Evolutionary conservation across 2,888 invertebrate genomes (phyloP), one percentile per base, ranked within the genome.

Genomic region (Xestia rhomboidea): DNA sequence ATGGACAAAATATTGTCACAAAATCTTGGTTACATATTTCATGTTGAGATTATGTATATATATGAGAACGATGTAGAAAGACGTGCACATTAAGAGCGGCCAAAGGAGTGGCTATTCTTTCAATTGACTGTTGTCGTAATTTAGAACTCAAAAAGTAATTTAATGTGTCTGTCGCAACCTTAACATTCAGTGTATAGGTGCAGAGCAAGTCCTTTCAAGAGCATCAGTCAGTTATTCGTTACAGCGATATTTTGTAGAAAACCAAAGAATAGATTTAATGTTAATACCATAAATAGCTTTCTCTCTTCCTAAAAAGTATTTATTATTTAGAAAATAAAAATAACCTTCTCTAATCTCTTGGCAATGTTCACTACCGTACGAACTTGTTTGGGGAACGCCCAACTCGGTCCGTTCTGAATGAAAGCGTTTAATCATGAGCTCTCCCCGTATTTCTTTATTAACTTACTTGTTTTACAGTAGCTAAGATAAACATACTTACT

Each of bases 381-480:
- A 11, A 34, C 18, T 15, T 38, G 18, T 44, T 66, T 27, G 15
- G 44, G 76, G 27, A 76, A 82, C 76, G 60, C 79, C 76, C 82
- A 38, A 62, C 15, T 46, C 13, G 11, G 34, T 76, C 10, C 13
- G 27, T n/a, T 60, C 44, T 21, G 0, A 67, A 30, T 62, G 21
- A 21, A 27, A 57, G 41, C 41, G 41, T 75, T 64, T 34, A 75
- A 82, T 51, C 27, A 51, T 60, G 38, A 66, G 27, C 5, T n/a
- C 30, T 24, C 4, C 0, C 13, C 8, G 30, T 34, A 46, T 82
- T 62, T 67, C 38, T 38, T 51, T 13, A 46, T 73, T 46, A 73
- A 11, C 21, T 54, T 18, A 41, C 11, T 8, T 30, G 18, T 60
- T 27, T 18, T 30, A 8, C 3, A 30, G 30, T 41, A 30, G 11